phyloP scores from a whole-genome alignment of 2,888 invertebrate genomes.

The Pseudanteris insignis region DNA sequence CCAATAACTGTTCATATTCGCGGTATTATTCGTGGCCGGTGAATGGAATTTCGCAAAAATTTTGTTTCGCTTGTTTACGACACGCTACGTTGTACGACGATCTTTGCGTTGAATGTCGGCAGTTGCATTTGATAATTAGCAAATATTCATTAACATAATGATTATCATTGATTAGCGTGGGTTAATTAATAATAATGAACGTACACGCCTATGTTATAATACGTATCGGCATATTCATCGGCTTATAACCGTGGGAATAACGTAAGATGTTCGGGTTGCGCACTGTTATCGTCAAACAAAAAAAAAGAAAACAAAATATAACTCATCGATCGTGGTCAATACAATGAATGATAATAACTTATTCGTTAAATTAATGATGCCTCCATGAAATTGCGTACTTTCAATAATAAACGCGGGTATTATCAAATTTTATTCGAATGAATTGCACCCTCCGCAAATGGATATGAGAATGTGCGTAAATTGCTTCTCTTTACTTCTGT shows the following conservation, averaged over 20 bases:
- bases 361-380: too few species aligned
- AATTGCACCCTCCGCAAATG: slow-evolving; percentile 5
- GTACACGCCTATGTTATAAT: neutral
- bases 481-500: slow-evolving; percentile 22
- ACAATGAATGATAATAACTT: too few species aligned
- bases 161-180: neutral
- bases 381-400: too few species aligned
- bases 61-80: too few species aligned
- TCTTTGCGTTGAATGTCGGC: too few species aligned
- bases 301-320: too few species aligned
- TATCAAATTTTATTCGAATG: slow-evolving; percentile 27
- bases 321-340: too few species aligned
- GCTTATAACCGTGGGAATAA: neutral
- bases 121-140: too few species aligned
- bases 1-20: slow-evolving; percentile 5
- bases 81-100: too few species aligned
- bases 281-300: too few species aligned
- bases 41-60: neutral
- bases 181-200: neutral
- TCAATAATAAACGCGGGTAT: slow-evolving; percentile 1
- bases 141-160: neutral
- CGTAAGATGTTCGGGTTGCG: too few species aligned
- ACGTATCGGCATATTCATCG: neutral
- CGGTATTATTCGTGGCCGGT: neutral
- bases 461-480: slow-evolving; percentile 12